Percentiles rank a stretch among this genome's conserved stretches.
Conservation (phyloP, 2,888 invertebrate genomes). For the Arge pagana region DNA sequence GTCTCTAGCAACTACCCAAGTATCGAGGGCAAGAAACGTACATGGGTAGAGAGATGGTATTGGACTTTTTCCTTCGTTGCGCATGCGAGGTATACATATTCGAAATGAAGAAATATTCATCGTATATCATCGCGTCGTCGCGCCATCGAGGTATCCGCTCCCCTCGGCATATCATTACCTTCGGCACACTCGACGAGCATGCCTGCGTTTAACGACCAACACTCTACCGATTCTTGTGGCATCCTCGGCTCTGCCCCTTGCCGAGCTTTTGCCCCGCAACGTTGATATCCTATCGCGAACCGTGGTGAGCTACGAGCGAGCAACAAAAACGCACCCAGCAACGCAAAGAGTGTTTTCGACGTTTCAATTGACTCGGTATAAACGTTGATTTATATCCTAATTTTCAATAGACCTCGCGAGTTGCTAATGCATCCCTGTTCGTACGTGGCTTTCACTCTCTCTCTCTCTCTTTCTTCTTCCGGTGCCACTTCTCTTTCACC, state of each 20-base stretch:
- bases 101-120: slow-evolving; percentile 20
- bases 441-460: slow-evolving; percentile 1
- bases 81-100: too few relatives aligned
- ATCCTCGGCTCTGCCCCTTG: slow-evolving; percentile 17
- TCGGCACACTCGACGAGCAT: slow-evolving; percentile 45
- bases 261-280: slow-evolving; percentile 14
- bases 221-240: slow-evolving; percentile 6
- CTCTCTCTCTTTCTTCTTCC: too few relatives aligned
- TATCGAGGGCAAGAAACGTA: too few relatives aligned
- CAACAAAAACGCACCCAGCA: slow-evolving; percentile 31
- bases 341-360: slow-evolving; percentile 51
- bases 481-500: too few relatives aligned
- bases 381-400: slow-evolving; percentile 48
- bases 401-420: slow-evolving; percentile 21
- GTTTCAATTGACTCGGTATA: slow-evolving; percentile 50
- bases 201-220: slow-evolving; percentile 54
- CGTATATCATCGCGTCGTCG: slow-evolving; percentile 25
- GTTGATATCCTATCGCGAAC: neutral
- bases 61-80: too few relatives aligned
- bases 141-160: slow-evolving; percentile 25
- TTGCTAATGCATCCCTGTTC: slow-evolving; percentile 7
- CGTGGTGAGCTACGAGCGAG: neutral
- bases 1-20: too few relatives aligned
- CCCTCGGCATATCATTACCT: slow-evolving; percentile 55
- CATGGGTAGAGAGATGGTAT: neutral